Conservation (phyloP, 2,113 vertebrate genomes). For the Brienomyrus brachyistius region DNA sequence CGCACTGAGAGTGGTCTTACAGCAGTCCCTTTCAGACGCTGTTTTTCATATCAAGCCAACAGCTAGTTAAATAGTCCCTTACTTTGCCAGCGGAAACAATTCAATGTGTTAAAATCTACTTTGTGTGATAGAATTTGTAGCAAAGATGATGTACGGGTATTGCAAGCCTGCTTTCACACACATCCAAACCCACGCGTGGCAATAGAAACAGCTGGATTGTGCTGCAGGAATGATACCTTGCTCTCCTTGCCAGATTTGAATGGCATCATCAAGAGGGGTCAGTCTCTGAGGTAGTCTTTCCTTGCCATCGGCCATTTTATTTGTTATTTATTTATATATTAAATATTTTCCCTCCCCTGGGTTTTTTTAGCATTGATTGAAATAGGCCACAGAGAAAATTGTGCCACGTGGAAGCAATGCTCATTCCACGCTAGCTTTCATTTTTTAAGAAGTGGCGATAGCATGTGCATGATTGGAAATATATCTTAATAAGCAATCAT, state of each 20-base stretch:
- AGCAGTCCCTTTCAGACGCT: background rate
- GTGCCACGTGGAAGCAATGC: background rate
- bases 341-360: constrained; percentile 11
- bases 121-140: background rate
- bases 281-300: background rate
- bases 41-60: background rate
- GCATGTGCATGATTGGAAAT: background rate
- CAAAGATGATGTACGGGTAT: background rate
- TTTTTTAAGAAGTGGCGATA: background rate
- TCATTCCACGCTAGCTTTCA: background rate
- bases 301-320: background rate
- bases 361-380: constrained; percentile 29
- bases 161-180: background rate
- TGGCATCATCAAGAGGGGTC: background rate
- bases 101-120: background rate
- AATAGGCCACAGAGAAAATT: constrained; percentile 32
- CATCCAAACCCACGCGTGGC: background rate
- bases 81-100: background rate
- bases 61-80: background rate
- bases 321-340: constrained; percentile 24
- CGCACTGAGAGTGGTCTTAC: background rate
- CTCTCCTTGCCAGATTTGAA: background rate
- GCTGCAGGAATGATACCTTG: background rate
- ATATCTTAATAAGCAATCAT: background rate
- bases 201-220: background rate